Evolutionary conservation across 2,888 invertebrate species (phyloP).

Genomic region (Emmelina monodactyla): DNA sequence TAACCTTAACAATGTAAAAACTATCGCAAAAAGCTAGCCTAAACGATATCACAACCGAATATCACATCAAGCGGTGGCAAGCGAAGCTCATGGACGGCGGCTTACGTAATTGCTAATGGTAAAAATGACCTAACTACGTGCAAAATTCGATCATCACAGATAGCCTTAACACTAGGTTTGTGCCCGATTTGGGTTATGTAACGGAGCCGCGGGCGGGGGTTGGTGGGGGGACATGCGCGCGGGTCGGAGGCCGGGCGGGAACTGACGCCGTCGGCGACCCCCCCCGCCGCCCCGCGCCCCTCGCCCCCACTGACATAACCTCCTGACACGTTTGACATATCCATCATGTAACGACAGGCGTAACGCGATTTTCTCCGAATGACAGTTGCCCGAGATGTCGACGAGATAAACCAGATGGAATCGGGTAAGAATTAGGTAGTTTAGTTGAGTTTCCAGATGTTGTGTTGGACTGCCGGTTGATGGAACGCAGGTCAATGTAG

Average conservation of each 20-base stretch:
- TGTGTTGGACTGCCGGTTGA: no score
- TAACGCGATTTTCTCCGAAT: no score
- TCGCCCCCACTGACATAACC: conserved; percentile 15
- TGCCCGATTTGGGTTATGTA: conserved; percentile 50
- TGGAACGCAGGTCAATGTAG: no score
- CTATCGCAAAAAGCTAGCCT: conserved; percentile 60
- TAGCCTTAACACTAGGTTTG: conserved; percentile 56
- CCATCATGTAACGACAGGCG: no score
- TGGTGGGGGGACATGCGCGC: conserved; percentile 48
- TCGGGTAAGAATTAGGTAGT: no score
- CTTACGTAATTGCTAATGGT: conserved; percentile 58
- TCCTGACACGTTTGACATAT: not conserved
- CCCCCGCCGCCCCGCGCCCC: conserved; percentile 16
- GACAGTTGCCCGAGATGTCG: no score
- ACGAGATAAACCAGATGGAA: no score
- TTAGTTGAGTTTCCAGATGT: no score
- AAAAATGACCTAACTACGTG: conserved; percentile 49
- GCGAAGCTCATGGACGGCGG: conserved; percentile 64
- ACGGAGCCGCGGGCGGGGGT: conserved; percentile 46
- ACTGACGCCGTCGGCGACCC: conserved; percentile 33
- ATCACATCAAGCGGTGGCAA: conserved; percentile 62
- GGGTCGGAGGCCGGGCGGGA: conserved; percentile 50
- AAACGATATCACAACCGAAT: conserved; percentile 65
- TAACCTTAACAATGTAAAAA: conserved; percentile 16
- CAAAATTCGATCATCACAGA: conserved; percentile 63